Base-by-base conservation (phyloP, 2,888 invertebrate species). In the Cyaniris semiargus region DNA sequence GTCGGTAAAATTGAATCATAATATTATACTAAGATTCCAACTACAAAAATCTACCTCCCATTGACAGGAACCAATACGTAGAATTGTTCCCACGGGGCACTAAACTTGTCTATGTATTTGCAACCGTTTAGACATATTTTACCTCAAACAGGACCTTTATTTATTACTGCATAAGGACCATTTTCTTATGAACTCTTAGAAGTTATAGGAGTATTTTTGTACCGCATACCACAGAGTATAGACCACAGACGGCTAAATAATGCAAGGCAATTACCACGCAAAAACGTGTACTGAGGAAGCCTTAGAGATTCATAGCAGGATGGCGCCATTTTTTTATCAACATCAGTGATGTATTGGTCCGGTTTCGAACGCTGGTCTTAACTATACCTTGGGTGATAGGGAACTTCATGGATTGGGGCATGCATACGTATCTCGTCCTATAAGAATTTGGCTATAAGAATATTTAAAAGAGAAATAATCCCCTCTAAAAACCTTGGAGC, bases 211-310 rank as follows among this genome's bases (percentile, higher is more conserved):
- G 5, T 23, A 66, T 66, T 66, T 66, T 66, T 66, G 66, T 66
- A 31, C 15, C 66, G 27, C 66, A 66, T 66, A 31, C 66, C 31
- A 23, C 58, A 58, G 23, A 66, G 15, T 6, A 31, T 66, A 66
- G 27, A 66, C 66, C 27, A 66, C 66, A 27, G 60, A 60, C 23
- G 60, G 66, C 66, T 66, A 60, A 66, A 66, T 66, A 66, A 66
- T 66, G 66, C 27, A 66, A 66, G 66, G 27, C 66, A 66, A 66
- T 66, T 66, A 66, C 66, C 15, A 7, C 15, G 66, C 66, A 66
- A 66, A 66, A 66, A 66, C 66, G 66, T 66, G 60, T 60, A 60
- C 60, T 27, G 27, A 31, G 66, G 66, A 66, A 27, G 4, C 27
- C 27, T 31, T 66, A 23, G 60, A 60, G 0, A 66, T 66, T 66